Conservation (phyloP, 2,888 invertebrate species). For the Microdon myrmicae region DNA sequence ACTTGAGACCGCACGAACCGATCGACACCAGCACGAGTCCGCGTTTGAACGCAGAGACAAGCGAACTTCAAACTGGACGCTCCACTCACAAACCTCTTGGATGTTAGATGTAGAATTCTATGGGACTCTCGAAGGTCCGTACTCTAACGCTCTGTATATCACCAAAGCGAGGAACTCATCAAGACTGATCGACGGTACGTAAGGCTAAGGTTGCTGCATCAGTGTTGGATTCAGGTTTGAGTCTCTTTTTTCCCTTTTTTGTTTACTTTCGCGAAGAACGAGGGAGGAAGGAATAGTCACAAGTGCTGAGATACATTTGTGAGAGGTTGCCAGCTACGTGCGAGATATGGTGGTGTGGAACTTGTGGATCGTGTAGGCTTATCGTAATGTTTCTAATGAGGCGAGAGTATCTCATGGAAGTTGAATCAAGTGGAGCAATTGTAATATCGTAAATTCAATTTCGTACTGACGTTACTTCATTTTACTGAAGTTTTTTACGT, state of each 20-base stretch:
- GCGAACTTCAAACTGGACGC: slow-evolving; percentile 2
- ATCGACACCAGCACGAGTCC: slow-evolving; percentile 44
- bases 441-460: too few relatives aligned
- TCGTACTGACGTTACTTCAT: too few relatives aligned
- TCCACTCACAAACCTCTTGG: slow-evolving; percentile 21
- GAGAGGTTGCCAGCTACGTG: slow-evolving; percentile 37
- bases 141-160: slow-evolving; percentile 21
- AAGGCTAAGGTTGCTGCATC: slow-evolving; percentile 46
- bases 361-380: too few relatives aligned
- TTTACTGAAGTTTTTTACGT: too few relatives aligned
- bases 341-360: too few relatives aligned
- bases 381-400: too few relatives aligned
- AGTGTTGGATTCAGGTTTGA: slow-evolving; percentile 43
- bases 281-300: slow-evolving; percentile 14
- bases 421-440: too few relatives aligned
- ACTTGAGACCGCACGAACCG: slow-evolving; percentile 34
- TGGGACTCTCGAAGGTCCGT: slow-evolving; percentile 16
- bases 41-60: slow-evolving; percentile 34
- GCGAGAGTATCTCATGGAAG: too few relatives aligned
- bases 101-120: too few relatives aligned
- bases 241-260: slow-evolving; percentile 18
- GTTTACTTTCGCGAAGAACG: slow-evolving; percentile 28
- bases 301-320: slow-evolving; percentile 6
- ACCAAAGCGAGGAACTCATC: slow-evolving; percentile 32
- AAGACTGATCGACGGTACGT: slow-evolving; percentile 43